phyloP scores from a whole-genome alignment of 2,113 vertebrate species.

The Alosa alosa region DNA sequence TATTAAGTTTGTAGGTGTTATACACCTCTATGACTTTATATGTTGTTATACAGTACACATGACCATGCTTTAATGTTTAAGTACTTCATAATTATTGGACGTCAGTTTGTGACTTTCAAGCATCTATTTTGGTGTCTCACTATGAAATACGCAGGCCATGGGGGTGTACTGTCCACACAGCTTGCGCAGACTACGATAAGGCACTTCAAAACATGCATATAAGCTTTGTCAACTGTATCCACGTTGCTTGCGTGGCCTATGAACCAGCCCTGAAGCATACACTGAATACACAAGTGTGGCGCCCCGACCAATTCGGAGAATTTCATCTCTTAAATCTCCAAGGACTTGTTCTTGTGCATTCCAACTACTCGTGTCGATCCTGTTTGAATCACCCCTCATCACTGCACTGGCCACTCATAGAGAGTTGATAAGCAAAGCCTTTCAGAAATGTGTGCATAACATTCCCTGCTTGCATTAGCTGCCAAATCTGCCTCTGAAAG shows the following conservation, averaged over 20 bases:
- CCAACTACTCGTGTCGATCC: not conserved
- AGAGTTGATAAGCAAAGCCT: not conserved
- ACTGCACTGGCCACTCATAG: not conserved
- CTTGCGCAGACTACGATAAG: too few relatives aligned
- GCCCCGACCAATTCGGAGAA: too few relatives aligned
- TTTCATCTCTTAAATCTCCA: not conserved
- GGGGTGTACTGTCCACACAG: too few relatives aligned
- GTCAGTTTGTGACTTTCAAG: not conserved
- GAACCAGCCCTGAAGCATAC: too few relatives aligned
- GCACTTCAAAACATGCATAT: too few relatives aligned
- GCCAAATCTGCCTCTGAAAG: constrained; percentile 4
- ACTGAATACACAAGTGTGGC: too few relatives aligned
- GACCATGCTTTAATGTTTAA: not conserved
- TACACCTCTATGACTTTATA: not conserved
- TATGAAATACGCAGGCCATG: not conserved
- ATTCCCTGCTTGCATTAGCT: constrained; percentile 1
- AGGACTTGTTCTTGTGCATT: not conserved
- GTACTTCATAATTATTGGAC: not conserved
- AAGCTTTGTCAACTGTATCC: too few relatives aligned
- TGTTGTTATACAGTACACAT: not conserved
- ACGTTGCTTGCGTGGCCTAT: too few relatives aligned
- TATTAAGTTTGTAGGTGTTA: too few relatives aligned
- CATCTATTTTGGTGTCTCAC: too few relatives aligned
- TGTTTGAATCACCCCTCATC: not conserved
- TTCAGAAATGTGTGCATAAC: not conserved